Conservation (phyloP, 35 echinoderm and acorn worm genomes). For the Holothuria glaberrima region DNA sequence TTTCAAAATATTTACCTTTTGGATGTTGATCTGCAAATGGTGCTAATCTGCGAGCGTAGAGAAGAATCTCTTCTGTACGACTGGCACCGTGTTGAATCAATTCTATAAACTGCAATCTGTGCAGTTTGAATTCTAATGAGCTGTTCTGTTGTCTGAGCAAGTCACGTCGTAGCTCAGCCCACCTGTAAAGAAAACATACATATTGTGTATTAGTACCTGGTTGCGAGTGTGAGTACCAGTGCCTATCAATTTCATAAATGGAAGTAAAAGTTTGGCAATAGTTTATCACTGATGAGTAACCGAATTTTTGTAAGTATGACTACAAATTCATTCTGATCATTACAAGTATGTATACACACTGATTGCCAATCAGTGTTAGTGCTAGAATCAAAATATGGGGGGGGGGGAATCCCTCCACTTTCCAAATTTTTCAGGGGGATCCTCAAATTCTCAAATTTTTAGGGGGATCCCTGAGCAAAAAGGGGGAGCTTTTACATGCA, state of each 20-base stretch:
- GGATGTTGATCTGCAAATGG: conserved; percentile 85
- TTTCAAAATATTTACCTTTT: conserved; percentile 71
- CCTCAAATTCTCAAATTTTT: too few species aligned
- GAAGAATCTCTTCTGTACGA: conserved; percentile 75
- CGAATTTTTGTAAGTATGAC: not conserved
- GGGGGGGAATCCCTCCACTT: too few species aligned
- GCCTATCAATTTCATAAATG: too few species aligned
- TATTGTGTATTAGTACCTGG: too few species aligned
- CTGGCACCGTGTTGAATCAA: conserved; percentile 72
- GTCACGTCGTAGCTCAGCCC: conserved; percentile 82
- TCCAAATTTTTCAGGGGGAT: too few species aligned
- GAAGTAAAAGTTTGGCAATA: too few species aligned
- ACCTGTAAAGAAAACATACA: conserved; percentile 63
- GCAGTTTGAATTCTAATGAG: conserved; percentile 93
- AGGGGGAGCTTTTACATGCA: too few species aligned
- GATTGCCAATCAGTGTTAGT: too few species aligned
- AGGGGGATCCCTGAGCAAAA: too few species aligned
- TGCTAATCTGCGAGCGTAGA: conserved; percentile 79
- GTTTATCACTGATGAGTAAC: not conserved
- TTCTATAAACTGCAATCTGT: conserved; percentile 96
- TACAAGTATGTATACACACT: too few species aligned
- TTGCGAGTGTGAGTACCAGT: too few species aligned
- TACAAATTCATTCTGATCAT: not conserved
- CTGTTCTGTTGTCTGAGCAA: conserved; percentile 78
- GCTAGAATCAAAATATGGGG: too few species aligned